These are phyloP conservation scores for Tetrapedia diversipes DNA, from an alignment of 2,888 invertebrate species.

Conservation along the genomic window DNA sequence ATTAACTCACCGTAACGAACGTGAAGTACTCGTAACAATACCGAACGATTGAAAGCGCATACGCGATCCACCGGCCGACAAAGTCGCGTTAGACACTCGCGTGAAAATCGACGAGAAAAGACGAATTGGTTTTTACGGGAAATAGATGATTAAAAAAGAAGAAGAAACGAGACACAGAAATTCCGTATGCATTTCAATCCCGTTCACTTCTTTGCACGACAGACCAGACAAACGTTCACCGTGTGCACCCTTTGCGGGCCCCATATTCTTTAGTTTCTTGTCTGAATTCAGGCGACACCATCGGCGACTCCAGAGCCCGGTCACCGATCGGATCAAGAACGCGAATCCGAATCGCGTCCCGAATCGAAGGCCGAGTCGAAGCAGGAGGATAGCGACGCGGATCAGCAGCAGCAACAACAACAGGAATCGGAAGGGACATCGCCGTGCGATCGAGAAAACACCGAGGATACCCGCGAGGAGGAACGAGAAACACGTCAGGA, in stretches of 20 bases:
- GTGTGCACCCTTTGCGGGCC: background rate
- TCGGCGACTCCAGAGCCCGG: constrained; percentile 73
- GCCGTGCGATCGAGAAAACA: background rate
- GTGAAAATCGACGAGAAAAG: background rate
- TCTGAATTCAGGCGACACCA: constrained; percentile 70
- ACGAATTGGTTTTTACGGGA: no score
- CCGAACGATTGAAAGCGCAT: constrained; percentile 4
- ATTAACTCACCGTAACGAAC: constrained; percentile 4
- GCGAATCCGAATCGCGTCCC: constrained; percentile 66
- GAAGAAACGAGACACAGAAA: background rate
- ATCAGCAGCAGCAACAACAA: constrained; percentile 29
- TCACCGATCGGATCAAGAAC: constrained; percentile 46
- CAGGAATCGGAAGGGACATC: constrained; percentile 7
- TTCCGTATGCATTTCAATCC: constrained; percentile 32
- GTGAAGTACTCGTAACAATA: constrained; percentile 13
- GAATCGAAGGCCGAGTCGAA: constrained; percentile 72
- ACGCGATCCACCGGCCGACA: background rate
- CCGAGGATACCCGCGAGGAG: background rate
- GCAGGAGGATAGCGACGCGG: constrained; percentile 57
- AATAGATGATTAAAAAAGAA: no score
- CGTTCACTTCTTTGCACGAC: constrained; percentile 12
- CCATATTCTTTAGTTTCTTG: constrained; percentile 10
- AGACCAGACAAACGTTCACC: constrained; percentile 7
- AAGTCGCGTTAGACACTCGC: background rate
- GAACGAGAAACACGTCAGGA: background rate